Evolutionary conservation across 2,888 invertebrate species (phyloP).

Genomic region (Drosophila infuscata): DNA sequence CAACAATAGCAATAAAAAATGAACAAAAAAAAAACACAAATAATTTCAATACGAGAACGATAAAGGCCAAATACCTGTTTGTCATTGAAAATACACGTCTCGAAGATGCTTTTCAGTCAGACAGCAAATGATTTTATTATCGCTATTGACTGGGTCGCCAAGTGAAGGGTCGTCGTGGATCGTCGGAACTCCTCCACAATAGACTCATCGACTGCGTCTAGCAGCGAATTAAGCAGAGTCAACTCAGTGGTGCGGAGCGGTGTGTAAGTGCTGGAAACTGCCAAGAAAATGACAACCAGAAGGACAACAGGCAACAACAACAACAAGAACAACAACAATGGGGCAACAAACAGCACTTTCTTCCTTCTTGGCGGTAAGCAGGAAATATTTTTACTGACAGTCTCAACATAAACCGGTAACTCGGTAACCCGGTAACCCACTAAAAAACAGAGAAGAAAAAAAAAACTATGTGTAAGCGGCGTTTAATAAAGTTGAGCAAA

Average conservation of each 20-base stretch:
- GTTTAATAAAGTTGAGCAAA: background rate
- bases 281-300: background rate
- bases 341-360: background rate
- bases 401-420: background rate
- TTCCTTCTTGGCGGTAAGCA: background rate
- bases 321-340: background rate
- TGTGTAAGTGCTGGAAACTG: background rate
- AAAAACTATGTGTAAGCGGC: no score
- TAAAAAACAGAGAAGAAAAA: no score
- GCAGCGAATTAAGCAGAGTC: constrained; percentile 1
- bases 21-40: constrained; percentile 1
- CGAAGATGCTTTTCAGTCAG: constrained; percentile 53
- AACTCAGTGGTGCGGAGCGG: background rate
- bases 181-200: background rate
- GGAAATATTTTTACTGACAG: constrained; percentile 5
- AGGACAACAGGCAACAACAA: background rate
- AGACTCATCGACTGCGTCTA: background rate
- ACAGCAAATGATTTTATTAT: constrained; percentile 69
- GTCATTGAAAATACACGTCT: background rate
- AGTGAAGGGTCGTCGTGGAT: background rate
- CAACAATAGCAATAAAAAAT: constrained; percentile 2
- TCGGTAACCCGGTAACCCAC: background rate
- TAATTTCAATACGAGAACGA: constrained; percentile 8
- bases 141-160: constrained; percentile 54
- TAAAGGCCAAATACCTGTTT: constrained; percentile 3